Evolutionary conservation across 2,797 vertebrate species (phyloP), one percentile per base, ranked within the genome.

Genomic region (Tenualosa thibaudeaui): DNA sequence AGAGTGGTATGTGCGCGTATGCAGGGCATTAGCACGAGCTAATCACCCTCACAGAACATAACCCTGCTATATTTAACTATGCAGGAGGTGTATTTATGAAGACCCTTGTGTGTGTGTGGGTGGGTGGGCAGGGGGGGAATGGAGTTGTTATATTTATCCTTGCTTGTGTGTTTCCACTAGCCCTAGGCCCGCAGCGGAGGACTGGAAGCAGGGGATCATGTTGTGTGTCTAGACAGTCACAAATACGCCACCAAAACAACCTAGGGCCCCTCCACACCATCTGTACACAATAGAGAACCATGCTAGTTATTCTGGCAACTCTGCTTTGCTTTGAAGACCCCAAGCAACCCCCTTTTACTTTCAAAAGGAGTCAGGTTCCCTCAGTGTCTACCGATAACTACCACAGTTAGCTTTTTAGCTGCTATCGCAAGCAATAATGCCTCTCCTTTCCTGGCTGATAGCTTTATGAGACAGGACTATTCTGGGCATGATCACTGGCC

Each of bases 51-150:
- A 81, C 87, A 87, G 87, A 87, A 86, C 88, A 86, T 19, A n/a
- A 54, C 86, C 24, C 6, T 51, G 89, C 93, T 95, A 94, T 94
- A 92, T 94, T 93, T 94, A 93, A 92, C 86, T 87, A 86, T 88
- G 86, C 54, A 51, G 68, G 68, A 31, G 83, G 78, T 84, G 84
- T 84, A 83, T 89, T 89, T 86, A 88, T 56, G 53, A 46, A 49
- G 83, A 37, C 83, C 26, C 26, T 50, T 82, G 62, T 60, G 31
- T 85, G 62, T 86, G 82, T 78, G 71, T 46, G 71, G 46, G 40
- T 22, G 71, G 7, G 40, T 22, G 71, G 8, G 37, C 2, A 2
- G 58, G 58, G 40, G 19, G 56, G 58, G 22, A 9, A 22, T 19
- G 58, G 7, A 62, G 22, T 62, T 62, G 58, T 62, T 62, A 24